Percentiles rank a stretch among this genome's conserved stretches.
These are phyloP conservation scores for Betta splendens DNA, from an alignment of 2,797 vertebrate species.

Conservation along the genomic window DNA sequence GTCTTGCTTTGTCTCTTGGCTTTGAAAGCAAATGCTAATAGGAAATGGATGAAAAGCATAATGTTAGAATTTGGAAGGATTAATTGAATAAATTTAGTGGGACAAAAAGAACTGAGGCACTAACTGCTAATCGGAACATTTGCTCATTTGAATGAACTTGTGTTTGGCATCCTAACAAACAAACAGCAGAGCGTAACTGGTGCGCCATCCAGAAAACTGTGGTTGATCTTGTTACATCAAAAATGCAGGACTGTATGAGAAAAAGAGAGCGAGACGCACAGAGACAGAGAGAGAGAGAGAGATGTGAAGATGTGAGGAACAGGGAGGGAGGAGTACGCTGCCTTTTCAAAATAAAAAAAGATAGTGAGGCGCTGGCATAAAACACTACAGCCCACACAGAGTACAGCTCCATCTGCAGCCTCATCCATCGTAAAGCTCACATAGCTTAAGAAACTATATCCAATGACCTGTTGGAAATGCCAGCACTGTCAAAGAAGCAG, in stretches of 20 bases:
- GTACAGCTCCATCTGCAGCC: slow-evolving; percentile 44
- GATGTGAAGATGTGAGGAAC: slow-evolving; percentile 21
- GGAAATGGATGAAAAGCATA: slow-evolving; percentile 31
- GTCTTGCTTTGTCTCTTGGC: slow-evolving; percentile 52
- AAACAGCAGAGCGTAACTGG: slow-evolving; percentile 47
- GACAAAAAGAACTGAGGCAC: no score
- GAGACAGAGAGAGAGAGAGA: slow-evolving; percentile 24
- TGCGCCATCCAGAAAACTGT: slow-evolving; percentile 29
- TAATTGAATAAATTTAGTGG: no score
- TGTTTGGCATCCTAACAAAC: slow-evolving; percentile 54
- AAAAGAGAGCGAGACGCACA: slow-evolving; percentile 13
- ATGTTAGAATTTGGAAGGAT: slow-evolving; percentile 30
- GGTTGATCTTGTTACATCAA: slow-evolving; percentile 51
- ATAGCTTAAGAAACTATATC: slow-evolving; percentile 9
- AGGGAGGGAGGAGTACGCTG: slow-evolving; percentile 34
- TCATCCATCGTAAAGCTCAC: slow-evolving; percentile 12
- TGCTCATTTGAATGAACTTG: slow-evolving; percentile 36
- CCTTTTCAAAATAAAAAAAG: slow-evolving; percentile 52
- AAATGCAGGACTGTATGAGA: slow-evolving; percentile 19
- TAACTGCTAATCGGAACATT: not conserved
- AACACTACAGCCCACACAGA: slow-evolving; percentile 54
- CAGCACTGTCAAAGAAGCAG: slow-evolving; percentile 1
- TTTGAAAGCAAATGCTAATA: slow-evolving; percentile 56
- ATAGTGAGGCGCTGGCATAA: slow-evolving; percentile 34
- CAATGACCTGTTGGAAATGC: slow-evolving; percentile 25